Base-by-base conservation (phyloP, 2,888 invertebrate genomes). In the Scrobipalpa atriplicella region DNA sequence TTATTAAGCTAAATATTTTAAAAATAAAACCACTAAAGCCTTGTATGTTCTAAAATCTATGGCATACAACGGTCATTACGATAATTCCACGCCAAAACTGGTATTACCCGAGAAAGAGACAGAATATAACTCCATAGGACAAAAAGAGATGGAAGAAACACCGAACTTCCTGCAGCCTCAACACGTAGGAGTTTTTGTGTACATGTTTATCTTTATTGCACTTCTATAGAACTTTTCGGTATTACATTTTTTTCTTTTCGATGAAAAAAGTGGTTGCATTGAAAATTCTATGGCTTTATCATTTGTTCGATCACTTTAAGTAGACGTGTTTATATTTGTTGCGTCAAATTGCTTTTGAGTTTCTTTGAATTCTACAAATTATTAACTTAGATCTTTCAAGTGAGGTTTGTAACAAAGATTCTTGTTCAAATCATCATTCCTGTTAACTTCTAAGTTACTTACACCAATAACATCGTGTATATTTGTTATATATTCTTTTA, bases 11-110 rank as follows among this genome's bases (percentile, higher is more conserved):
- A 3, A 29, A 29, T 29, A 29, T 29, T 2, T 29, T 29, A 29
- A 29, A 11, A 47, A 47, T 47, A 52, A 10, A 29, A 11, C 29
- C 29, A 29, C 11, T 29, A 13, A 56, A 56, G 21, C 29, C 9
- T 29, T 64, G 70, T 64, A 60, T 62, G 70, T 70, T 71, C 71
- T 71, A 65, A 67, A 54, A 63, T 73, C 73, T 75, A 73, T 67
- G 69, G 71, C 68, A 52, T 68, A 71, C 73, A 72, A 66, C 72
- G 73, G 78, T 75, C 75, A 78, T 77, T 77, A 76, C 78, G 80
- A 80, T 80, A 78, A 80, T 78, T 78, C 78, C 75, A 74, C 77
- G 77, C 80, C 80, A 81, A 85, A 86, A 86, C 85, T 85, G 85
- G 86, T 85, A 82, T 82, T 76, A 81, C 77, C 73, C 70, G 69